Base-by-base conservation (phyloP, 2,797 vertebrate genomes). In the Nasua narica region DNA sequence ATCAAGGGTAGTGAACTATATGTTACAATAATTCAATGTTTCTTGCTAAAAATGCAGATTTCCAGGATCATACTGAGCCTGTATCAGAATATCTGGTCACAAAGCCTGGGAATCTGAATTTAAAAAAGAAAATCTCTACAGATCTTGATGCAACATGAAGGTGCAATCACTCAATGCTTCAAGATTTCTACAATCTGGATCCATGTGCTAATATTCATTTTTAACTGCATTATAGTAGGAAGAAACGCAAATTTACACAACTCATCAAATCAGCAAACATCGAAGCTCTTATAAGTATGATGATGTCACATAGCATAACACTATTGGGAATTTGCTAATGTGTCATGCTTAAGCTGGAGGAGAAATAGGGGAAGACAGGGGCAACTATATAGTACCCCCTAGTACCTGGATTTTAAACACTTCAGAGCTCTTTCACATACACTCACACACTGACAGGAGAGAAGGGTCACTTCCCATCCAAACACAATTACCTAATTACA, bases 401-500 rank as follows among this genome's bases (percentile, higher is more conserved):
- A 87, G 69, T 72, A 78, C 52, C 21, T 72, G 15, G 13, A 76
- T 12, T 94, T 90, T 52, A 85, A 25, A 85, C 65, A 93, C 82
- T 86, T 95, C 40, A 85, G 23, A 82, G 50, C 48, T 54, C 56
- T 83, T 94, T 91, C 81, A 82, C 19, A 92, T 62, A 84, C 8
- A 46, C n/a, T 74, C 46, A 50, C 46, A 70, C 12, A 95, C 0
- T 46, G 16, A 92, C 93, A 12, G 78, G 18, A 91, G 58, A 40
- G 84, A 96, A 97, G 94, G 40, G 96, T 96, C 95, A 97, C 89
- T 90, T 97, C 96, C 81, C 87, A 97, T 91, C 90, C 97, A 98
- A 98, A 98, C 76, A 97, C 92, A 98, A 98, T 97, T 97, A 98
- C 96, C 96, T 98, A 96, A 98, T 97, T 98, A 98, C 94, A 98